Conservation (phyloP, 2,113 vertebrate genomes). For the Anolis carolinensis region DNA sequence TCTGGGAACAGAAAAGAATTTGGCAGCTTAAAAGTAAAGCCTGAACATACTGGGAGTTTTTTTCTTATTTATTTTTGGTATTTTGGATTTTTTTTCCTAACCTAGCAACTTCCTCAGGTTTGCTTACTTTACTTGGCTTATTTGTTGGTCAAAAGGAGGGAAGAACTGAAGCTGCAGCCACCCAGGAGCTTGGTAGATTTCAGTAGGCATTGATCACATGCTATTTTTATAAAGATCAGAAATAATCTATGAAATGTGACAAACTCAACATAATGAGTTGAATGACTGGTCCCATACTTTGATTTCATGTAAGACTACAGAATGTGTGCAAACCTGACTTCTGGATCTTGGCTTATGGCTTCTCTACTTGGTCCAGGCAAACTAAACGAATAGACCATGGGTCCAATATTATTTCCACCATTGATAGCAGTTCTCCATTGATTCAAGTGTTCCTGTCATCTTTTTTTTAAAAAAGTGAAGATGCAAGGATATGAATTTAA, state of each 20-base stretch:
- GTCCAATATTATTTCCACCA: not conserved
- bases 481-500: not conserved
- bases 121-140: not conserved
- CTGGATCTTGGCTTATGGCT: not conserved
- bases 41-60: not conserved
- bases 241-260: not conserved
- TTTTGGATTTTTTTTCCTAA: too few species aligned
- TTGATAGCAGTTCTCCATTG: not conserved
- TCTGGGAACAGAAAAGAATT: not conserved
- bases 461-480: not conserved
- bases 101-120: not conserved
- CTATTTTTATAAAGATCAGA: not conserved
- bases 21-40: conserved; percentile 16
- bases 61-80: not conserved
- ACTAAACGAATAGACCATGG: not conserved
- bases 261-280: not conserved
- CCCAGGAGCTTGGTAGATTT: not conserved
- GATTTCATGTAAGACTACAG: not conserved
- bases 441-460: not conserved
- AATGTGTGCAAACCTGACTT: not conserved
- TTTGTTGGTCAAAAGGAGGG: not conserved
- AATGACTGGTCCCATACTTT: not conserved
- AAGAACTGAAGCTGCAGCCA: too few species aligned
- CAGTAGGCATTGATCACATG: not conserved
- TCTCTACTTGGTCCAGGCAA: too few species aligned